Conservation (phyloP, 2,797 vertebrate genomes). For the Bucorvus abyssinicus region DNA sequence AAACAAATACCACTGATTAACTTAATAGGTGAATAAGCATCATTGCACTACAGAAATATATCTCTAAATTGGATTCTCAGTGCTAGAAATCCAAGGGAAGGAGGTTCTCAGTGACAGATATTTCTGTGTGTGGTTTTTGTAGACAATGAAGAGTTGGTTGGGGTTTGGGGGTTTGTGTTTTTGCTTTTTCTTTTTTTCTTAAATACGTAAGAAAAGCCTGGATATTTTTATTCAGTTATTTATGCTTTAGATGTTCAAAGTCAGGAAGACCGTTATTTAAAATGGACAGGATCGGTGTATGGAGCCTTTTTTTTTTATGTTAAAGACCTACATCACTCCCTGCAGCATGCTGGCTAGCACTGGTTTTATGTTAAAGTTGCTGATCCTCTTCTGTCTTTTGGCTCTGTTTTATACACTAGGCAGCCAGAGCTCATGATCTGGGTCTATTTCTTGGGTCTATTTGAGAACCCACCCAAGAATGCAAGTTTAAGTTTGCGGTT, state of each 20-base stretch:
- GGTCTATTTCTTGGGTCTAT: background rate
- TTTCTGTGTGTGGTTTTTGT: background rate
- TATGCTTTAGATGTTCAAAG: background rate
- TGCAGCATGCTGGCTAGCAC: background rate
- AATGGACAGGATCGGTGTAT: background rate
- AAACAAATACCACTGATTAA: slow-evolving; percentile 23
- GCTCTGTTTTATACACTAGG: background rate
- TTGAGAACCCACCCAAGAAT: background rate
- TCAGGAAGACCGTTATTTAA: background rate
- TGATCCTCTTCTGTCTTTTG: background rate
- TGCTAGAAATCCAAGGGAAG: background rate
- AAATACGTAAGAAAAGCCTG: background rate
- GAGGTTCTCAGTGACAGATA: background rate
- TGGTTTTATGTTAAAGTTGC: background rate
- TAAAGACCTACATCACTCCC: background rate
- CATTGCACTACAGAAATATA: background rate
- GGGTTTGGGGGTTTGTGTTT: rapidly evolving
- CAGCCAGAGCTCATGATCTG: background rate
- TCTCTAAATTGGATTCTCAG: background rate
- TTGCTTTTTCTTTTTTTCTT: background rate
- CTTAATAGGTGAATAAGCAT: slow-evolving; percentile 31
- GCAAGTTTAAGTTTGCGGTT: background rate
- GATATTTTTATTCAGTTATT: background rate
- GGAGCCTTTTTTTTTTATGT: background rate
- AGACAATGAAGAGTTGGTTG: background rate